Conservation (phyloP, 2,888 invertebrate species). For the Aleiodes leptofemur region DNA sequence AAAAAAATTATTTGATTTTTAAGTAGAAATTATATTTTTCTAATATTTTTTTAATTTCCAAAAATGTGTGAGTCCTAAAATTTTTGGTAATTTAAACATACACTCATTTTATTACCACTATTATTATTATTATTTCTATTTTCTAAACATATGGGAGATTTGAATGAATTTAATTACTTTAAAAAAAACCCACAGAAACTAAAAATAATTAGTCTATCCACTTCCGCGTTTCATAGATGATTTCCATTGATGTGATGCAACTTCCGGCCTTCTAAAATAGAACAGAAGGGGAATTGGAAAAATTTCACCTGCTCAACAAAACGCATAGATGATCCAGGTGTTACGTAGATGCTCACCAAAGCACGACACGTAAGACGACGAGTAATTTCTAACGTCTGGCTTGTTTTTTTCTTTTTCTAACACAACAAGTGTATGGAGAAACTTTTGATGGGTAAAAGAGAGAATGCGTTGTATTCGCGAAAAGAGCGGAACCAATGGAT, state of each 20-base stretch:
- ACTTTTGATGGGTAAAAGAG: not conserved
- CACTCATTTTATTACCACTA: too few relatives aligned
- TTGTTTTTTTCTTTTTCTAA: not conserved
- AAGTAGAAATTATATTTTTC: too few relatives aligned
- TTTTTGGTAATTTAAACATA: too few relatives aligned
- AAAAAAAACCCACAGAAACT: constrained; percentile 2
- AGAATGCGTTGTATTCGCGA: not conserved
- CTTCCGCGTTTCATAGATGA: constrained; percentile 32
- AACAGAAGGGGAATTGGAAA: constrained; percentile 28
- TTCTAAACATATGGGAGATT: too few relatives aligned
- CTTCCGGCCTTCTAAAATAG: constrained; percentile 31
- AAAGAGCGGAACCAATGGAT: constrained; percentile 18
- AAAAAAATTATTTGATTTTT: too few relatives aligned
- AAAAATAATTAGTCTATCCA: constrained; percentile 2
- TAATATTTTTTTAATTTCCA: too few relatives aligned
- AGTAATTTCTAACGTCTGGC: not conserved
- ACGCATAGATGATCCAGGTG: constrained; percentile 44
- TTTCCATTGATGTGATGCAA: constrained; percentile 37
- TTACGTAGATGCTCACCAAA: constrained; percentile 38
- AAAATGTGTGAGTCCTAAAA: too few relatives aligned
- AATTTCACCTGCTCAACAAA: constrained; percentile 44
- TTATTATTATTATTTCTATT: too few relatives aligned
- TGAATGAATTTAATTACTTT: not conserved
- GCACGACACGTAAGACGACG: not conserved
- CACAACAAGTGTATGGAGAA: not conserved